Evolutionary conservation across 2,888 invertebrate species (phyloP), one percentile per base, ranked within the genome.

Genomic region (Agonum fuliginosum): DNA sequence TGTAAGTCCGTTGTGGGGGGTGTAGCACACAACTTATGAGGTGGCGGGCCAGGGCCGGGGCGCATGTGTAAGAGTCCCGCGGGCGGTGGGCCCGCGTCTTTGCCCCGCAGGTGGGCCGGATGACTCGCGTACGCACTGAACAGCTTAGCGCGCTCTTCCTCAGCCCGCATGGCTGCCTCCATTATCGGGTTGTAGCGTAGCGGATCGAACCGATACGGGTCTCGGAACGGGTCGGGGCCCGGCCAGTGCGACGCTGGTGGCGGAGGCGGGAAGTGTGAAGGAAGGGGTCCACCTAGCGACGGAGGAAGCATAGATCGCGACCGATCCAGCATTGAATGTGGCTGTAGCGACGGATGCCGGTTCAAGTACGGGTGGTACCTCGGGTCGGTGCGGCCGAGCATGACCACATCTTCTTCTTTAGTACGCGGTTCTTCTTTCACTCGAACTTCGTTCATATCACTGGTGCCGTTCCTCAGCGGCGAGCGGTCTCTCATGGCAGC

Each of bases 121-220:
- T 90, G 88, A 77, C 90, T 90, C 77, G 91, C 90, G 87, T 94
- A 94, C 80, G 93, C 91, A 81, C 90, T 91, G 84, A 93, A 91
- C 83, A 94, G 91, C 86, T 94, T 95, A 46, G 92, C 93, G 78
- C 94, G 91, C 85, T 95, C 93, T 82, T 95, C 94, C 84, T 94
- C 94, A 54, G 92, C 93, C 74, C 94, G 89, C 84, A 93, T 91
- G 17, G 93, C 93, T 10, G 93, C 94, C 82, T 94, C 94, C 88
- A 95, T 91, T 30, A 95, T 88, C 17, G 95, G 94, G 85, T 94
- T 94, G 85, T 94, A 94, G 74, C 94, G 91, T 80, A 94, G 89
- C 43, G 93, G 92, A 84, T 93, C 93, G 83, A 90, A 90, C 34
- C 90, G 86, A 86, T 93, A 94, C 27, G 90, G 89, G 83, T 90